Percentiles rank a stretch among this genome's conserved stretches.
Conservation (phyloP, 1,140 invertebrate species). For the Aporrectodea caliginosa region DNA sequence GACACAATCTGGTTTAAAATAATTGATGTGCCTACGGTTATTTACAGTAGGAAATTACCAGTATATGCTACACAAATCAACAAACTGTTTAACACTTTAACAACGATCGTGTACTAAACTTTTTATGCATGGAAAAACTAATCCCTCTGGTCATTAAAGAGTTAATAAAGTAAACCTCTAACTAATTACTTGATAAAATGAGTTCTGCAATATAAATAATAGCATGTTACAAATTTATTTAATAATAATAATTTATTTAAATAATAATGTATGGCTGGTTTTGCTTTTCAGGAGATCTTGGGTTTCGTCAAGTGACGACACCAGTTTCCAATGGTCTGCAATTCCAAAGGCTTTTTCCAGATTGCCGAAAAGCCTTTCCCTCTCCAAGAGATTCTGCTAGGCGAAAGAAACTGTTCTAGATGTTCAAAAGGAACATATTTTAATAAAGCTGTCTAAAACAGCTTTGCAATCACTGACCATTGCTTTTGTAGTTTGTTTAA, state of each 20-base stretch:
- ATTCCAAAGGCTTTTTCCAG: not conserved
- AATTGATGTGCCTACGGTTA: too few species aligned
- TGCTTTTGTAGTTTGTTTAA: not conserved
- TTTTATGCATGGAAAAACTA: too few species aligned
- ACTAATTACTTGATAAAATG: not conserved
- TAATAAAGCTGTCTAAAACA: not conserved
- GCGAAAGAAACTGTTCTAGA: not conserved
- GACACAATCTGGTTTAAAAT: too few species aligned
- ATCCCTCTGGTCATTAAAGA: too few species aligned
- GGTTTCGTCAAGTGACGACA: not conserved
- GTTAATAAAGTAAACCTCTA: too few species aligned
- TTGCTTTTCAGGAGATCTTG: not conserved
- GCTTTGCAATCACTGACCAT: too few species aligned
- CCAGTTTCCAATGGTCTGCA: not conserved
- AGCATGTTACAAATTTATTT: not conserved
- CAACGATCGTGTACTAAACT: not conserved
- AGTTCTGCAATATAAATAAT: not conserved
- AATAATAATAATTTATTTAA: not conserved
- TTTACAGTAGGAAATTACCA: too few species aligned
- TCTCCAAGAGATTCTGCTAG: not conserved
- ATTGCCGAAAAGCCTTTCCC: not conserved
- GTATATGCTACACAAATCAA: not conserved
- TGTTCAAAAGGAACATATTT: not conserved
- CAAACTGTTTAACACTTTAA: not conserved
- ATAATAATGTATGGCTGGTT: not conserved